Percentiles rank a stretch among this genome's conserved stretches.
Evolutionary conservation across 2,113 vertebrate species (phyloP).

Genomic region (Chinchilla lanigera): DNA sequence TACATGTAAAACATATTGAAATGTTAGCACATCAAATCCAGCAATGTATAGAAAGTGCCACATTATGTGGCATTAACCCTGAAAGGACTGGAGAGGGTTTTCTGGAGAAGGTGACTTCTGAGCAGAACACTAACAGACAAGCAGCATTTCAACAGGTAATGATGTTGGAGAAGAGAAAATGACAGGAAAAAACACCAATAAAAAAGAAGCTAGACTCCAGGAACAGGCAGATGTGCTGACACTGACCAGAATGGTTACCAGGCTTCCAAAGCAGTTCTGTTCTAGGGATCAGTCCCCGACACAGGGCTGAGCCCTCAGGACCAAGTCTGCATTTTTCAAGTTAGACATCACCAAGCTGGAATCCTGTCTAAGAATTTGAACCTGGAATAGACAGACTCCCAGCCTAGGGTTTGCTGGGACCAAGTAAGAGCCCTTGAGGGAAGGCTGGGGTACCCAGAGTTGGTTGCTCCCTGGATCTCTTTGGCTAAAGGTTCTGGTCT

Average conservation of each 20-base stretch:
- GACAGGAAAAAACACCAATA: neutral
- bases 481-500: neutral
- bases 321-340: neutral
- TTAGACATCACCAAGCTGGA: neutral
- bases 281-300: neutral
- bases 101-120: constrained; percentile 9
- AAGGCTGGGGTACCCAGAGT: neutral
- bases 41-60: neutral
- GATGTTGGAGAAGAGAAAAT: neutral
- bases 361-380: neutral
- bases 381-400: neutral
- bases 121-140: neutral
- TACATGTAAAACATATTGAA: neutral
- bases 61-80: neutral
- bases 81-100: neutral
- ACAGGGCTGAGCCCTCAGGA: neutral
- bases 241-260: neutral
- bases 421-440: neutral
- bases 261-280: neutral
- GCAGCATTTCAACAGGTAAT: neutral
- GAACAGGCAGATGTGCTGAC: neutral
- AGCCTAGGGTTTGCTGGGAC: neutral
- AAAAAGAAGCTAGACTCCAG: neutral
- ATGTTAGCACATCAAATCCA: neutral
- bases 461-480: neutral